Conservation (phyloP, 2,797 vertebrate species). For the Adelosebastes latens region DNA sequence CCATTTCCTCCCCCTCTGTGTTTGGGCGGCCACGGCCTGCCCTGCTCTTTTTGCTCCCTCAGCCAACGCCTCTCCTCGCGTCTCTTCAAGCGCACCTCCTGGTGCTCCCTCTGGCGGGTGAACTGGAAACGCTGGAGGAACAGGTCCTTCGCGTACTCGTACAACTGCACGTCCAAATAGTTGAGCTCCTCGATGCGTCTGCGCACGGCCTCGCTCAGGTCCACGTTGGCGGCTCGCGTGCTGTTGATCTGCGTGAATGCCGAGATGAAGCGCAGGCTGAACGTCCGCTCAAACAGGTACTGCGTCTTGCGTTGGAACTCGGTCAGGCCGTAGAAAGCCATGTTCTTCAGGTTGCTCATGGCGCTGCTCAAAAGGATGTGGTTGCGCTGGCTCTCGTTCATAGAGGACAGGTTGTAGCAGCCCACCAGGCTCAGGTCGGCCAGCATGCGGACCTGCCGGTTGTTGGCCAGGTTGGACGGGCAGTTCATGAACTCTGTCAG, state of each 20-base stretch:
- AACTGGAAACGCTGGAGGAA: conserved; percentile 97
- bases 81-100: conserved; percentile 89
- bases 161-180: conserved; percentile 94
- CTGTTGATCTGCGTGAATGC: conserved; percentile 98
- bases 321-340: conserved; percentile 98
- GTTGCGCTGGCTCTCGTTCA: conserved; percentile 93
- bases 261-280: conserved; percentile 95
- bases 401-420: conserved; percentile 90
- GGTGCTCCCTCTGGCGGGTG: conserved; percentile 91
- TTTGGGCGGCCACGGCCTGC: conserved; percentile 78
- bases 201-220: conserved; percentile 88
- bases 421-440: conserved; percentile 90
- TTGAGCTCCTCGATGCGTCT: conserved; percentile 93
- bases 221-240: conserved; percentile 95
- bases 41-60: conserved; percentile 84
- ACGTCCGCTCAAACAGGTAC: conserved; percentile 98
- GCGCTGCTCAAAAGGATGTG: conserved; percentile 93
- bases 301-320: conserved; percentile 99
- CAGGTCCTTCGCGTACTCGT: conserved; percentile 94
- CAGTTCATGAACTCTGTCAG: conserved; percentile 95
- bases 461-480: conserved; percentile 93
- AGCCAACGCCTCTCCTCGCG: conserved; percentile 89
- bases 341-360: conserved; percentile 97
- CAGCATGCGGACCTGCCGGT: conserved; percentile 97
- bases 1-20: conserved; percentile 62